phyloP scores from a whole-genome alignment of 92 coral and sea anemone genomes.

The Scolanthus callimorphus region DNA sequence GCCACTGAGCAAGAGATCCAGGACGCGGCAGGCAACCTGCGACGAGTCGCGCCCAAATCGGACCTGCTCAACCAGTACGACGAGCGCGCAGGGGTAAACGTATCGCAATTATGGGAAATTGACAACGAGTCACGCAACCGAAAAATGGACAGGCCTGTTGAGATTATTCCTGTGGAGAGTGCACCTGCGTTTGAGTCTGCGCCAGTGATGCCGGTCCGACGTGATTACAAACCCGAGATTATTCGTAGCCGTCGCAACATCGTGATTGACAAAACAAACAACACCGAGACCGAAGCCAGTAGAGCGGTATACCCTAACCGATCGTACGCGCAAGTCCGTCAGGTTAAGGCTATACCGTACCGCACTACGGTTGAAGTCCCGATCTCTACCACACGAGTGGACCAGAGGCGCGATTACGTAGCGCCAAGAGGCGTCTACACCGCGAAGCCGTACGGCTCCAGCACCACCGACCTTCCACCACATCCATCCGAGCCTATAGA shows the following conservation, averaged over 20 bases:
- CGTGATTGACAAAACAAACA: slow-evolving; percentile 52
- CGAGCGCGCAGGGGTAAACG: slow-evolving; percentile 80
- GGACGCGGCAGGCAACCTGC: slow-evolving; percentile 66
- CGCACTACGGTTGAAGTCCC: slow-evolving; percentile 81
- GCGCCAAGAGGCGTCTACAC: slow-evolving; percentile 62
- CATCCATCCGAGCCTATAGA: slow-evolving; percentile 52
- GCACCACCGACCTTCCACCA: slow-evolving; percentile 42
- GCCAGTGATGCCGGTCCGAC: slow-evolving; percentile 50
- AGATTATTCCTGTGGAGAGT: slow-evolving; percentile 40
- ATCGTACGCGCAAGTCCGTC: slow-evolving; percentile 34
- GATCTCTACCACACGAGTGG: slow-evolving; percentile 45
- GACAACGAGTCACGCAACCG: slow-evolving; percentile 67
- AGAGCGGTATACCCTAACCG: slow-evolving; percentile 54
- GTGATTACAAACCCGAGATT: slow-evolving; percentile 32
- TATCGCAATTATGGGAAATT: slow-evolving; percentile 88
- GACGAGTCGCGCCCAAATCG: slow-evolving; percentile 74
- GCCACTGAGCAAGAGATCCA: slow-evolving; percentile 42
- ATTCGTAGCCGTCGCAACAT: slow-evolving; percentile 52
- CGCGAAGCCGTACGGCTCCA: slow-evolving; percentile 63
- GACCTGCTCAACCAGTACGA: slow-evolving; percentile 63
- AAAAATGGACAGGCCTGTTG: slow-evolving; percentile 18
- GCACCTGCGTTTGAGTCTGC: slow-evolving; percentile 49
- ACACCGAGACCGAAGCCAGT: slow-evolving; percentile 52
- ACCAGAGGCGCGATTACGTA: slow-evolving; percentile 63
- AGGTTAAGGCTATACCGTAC: slow-evolving; percentile 42